These are phyloP conservation scores for human (Homo sapiens) DNA, from an alignment of 2,113 vertebrate genomes.

Conservation along the genomic window GRCh38 chr13:86293501-86294000, in stretches of 20 bases:
- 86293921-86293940: background rate
- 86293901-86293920: background rate
- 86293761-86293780: background rate
- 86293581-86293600: background rate
- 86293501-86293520: conserved; percentile 11
- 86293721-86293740: background rate
- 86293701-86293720: background rate
- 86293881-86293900: background rate
- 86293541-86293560: conserved; percentile 26
- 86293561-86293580: conserved; percentile 35
- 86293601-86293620: background rate
- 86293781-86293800: background rate
- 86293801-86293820: background rate
- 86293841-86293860: background rate
- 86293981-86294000: background rate
- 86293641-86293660: background rate
- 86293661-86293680: background rate
- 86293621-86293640: background rate
- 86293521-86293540: conserved; percentile 29
- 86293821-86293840: background rate
- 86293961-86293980: background rate
- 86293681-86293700: background rate
- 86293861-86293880: background rate
- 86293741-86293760: background rate
- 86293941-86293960: background rate